Evolutionary conservation across 2,888 invertebrate genomes (phyloP), one percentile per base, ranked within the genome.

Genomic region (Aphidius colemani): DNA sequence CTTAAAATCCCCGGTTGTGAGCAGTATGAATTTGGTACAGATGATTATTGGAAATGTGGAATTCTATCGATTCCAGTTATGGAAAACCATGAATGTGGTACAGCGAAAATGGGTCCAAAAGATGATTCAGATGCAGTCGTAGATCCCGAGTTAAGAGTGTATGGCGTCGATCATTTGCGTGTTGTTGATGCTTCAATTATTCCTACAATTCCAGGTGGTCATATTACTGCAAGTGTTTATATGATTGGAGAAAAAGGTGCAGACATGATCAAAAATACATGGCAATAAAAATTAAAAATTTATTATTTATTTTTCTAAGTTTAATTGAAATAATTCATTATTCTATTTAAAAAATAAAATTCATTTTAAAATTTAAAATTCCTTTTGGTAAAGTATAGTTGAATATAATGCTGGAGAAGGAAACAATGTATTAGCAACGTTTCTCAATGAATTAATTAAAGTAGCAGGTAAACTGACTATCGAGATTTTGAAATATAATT

Each of bases 181-280:
- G 88, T 89, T 0, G 84, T 87, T 10, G 89, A 89, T 75, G 88
- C 86, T 1, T 89, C 89, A 75, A 84, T 89, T 39, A 89, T 90
- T 88, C 89, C 89, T 0, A 83, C 75, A n/a, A 84, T 89, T 66
- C 84, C 87, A 0, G 86, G 86, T 53, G 88, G 86, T 1, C 89
- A 89, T 68, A 88, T 86, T 0, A 87, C 89, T 72, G 87, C 88
- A 0, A 85, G 89, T 0, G 80, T 83, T 6, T 85, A 88, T 55
- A 89, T 89, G 89, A 88, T 89, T 62, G 89, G 85, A 0, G 89
- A 89, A 72, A 89, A 88, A 73, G 88, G 86, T 1, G 85, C 89
- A 0, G 88, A 88, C 70, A 83, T 89, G 79, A 86, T 90, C 43
- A 88, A 87, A 68, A 77, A 85, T 64, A 83, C 85, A 61, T 88